Evolutionary conservation across 1,140 invertebrate species (phyloP), one percentile per base, ranked within the genome.

Genomic region (Sipha flava): DNA sequence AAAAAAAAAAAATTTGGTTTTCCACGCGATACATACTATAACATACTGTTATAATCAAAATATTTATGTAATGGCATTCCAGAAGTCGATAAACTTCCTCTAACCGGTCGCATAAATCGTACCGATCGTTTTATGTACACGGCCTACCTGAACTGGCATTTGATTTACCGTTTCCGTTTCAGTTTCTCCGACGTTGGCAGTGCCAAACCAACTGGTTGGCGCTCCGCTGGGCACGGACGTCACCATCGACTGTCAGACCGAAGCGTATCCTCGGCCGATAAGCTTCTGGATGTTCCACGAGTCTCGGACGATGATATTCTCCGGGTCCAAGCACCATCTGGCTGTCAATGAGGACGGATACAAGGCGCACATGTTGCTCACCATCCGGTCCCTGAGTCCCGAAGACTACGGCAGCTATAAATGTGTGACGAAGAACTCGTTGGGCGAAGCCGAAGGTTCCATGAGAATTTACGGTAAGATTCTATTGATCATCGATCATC

Each of bases 131-230:
- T n/a, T n/a, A n/a, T n/a, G n/a, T n/a, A n/a, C n/a, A n/a, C n/a
- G n/a, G n/a, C n/a, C n/a, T n/a, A n/a, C n/a, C n/a, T n/a, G n/a
- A n/a, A n/a, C n/a, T n/a, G n/a, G n/a, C n/a, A n/a, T n/a, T n/a
- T n/a, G n/a, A n/a, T 40, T 40, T 6, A 40, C 4, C 37, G 37
- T 40, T 6, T 10, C 37, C 10, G 37, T 21, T 83, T 5, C 87
- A 96, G 94, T 96, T 87, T 92, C 92, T 5, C 94, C 94, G 31
- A 94, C 95, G 92, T 94, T 95, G 83, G 94, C 92, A 90, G 93
- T 94, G 72, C 93, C 93, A 80, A 95, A 95, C 88, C 94, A 95
- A 87, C 87, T 96, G 85, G 93, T 96, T 72, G 94, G 94, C 3
- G 94, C 94, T 26, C 94, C 94, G 64, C 88, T 91, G 57, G 93